These are phyloP conservation scores for Staurois parvus DNA, from an alignment of 2,797 vertebrate species.

Conservation along the genomic window DNA sequence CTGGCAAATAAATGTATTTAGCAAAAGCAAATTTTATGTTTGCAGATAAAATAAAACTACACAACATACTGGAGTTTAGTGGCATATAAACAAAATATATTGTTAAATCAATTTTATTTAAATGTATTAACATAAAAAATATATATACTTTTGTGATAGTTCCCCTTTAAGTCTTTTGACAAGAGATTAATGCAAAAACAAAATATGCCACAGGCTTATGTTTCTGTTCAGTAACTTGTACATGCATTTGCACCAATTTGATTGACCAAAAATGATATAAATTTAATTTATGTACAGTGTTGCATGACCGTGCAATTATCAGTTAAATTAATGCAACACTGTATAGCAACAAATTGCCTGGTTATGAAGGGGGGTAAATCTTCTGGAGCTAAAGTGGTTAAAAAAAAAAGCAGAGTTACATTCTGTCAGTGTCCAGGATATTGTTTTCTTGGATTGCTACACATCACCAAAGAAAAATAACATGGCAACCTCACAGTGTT, in stretches of 20 bases:
- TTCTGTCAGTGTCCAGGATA: no score
- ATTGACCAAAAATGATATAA: no score
- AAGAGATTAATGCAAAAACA: background rate
- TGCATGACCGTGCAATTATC: no score
- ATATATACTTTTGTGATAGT: constrained; percentile 38
- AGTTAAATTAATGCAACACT: no score
- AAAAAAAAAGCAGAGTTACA: no score
- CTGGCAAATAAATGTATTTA: constrained; percentile 8
- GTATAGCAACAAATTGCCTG: no score
- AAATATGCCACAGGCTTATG: background rate
- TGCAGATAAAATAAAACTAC: constrained; percentile 14
- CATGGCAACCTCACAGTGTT: no score
- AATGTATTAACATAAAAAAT: constrained; percentile 30
- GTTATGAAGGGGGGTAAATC: no score
- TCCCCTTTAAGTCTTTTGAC: constrained; percentile 34
- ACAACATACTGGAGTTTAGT: constrained; percentile 25
- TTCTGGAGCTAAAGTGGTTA: no score
- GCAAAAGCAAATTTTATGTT: constrained; percentile 14
- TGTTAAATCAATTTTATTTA: constrained; percentile 31
- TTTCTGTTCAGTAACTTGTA: background rate
- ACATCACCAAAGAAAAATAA: background rate
- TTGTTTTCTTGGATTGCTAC: no score
- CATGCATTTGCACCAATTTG: background rate
- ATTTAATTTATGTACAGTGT: no score
- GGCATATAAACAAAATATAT: constrained; percentile 29